These are phyloP conservation scores for Camponotus fellah DNA, from an alignment of 2,888 invertebrate species.

Conservation along the genomic window DNA sequence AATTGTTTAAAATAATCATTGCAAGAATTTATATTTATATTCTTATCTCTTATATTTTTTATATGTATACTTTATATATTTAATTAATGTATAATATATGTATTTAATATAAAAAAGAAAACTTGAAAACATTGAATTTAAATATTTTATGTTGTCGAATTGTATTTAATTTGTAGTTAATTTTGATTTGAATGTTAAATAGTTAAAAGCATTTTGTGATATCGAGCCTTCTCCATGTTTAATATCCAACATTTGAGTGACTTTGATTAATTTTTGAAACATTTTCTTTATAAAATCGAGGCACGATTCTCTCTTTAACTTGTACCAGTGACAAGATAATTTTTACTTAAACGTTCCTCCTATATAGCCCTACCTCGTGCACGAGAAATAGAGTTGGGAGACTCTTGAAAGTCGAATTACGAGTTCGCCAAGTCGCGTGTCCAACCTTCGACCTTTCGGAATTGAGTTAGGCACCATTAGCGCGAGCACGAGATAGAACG, in stretches of 20 bases:
- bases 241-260: not conserved
- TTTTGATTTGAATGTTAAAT: not conserved
- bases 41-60: not conserved
- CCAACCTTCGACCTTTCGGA: constrained; percentile 48
- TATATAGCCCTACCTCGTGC: not conserved
- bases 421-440: constrained; percentile 49
- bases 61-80: not conserved
- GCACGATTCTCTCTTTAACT: constrained; percentile 19
- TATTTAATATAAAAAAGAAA: not conserved
- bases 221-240: not conserved
- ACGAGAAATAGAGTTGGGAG: constrained; percentile 40
- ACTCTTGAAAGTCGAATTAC: constrained; percentile 48
- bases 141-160: not conserved
- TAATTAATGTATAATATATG: not conserved
- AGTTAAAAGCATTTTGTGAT: not conserved
- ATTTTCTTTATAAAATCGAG: not conserved
- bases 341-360: constrained; percentile 33
- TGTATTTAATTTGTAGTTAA: not conserved
- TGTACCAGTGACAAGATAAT: constrained; percentile 31
- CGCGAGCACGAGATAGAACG: constrained; percentile 44
- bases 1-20: not conserved
- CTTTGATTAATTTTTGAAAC: not conserved
- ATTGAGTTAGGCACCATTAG: constrained; percentile 52
- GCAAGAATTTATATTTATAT: not conserved
- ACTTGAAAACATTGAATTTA: not conserved